Percentiles rank a stretch among this genome's conserved stretches.
Evolutionary conservation across 2,888 invertebrate species (phyloP).

Genomic region (Thyatira batis): DNA sequence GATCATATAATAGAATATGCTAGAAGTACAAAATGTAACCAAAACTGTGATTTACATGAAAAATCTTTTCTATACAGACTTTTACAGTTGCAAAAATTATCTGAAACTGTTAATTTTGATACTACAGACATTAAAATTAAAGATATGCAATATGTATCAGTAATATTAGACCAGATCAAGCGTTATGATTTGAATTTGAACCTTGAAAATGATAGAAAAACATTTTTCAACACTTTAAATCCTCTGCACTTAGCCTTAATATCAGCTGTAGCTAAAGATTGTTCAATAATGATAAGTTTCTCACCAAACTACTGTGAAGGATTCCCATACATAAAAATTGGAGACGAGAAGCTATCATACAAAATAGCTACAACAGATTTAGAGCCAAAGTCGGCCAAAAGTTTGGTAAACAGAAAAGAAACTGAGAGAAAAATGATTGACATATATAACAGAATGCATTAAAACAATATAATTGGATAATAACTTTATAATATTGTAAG

Average conservation of each 20-base stretch:
- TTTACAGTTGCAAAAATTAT: slow-evolving; percentile 55
- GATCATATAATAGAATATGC: slow-evolving; percentile 8
- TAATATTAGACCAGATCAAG: slow-evolving; percentile 43
- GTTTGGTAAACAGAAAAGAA: slow-evolving; percentile 53
- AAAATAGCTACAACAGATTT: slow-evolving; percentile 85
- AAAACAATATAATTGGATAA: slow-evolving; percentile 24
- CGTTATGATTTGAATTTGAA: slow-evolving; percentile 40
- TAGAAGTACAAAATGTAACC: slow-evolving; percentile 33
- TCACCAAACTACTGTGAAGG: slow-evolving; percentile 35
- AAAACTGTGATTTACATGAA: slow-evolving; percentile 23
- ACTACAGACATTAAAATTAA: slow-evolving; percentile 17
- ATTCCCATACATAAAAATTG: slow-evolving; percentile 47
- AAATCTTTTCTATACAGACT: slow-evolving; percentile 51
- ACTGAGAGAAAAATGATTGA: slow-evolving; percentile 55
- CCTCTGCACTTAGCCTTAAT: slow-evolving; percentile 66
- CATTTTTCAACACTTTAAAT: slow-evolving; percentile 37
- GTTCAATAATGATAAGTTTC: slow-evolving; percentile 86
- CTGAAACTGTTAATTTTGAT: slow-evolving; percentile 33
- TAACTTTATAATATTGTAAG: slow-evolving; percentile 19
- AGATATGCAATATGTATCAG: slow-evolving; percentile 47
- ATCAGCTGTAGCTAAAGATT: slow-evolving; percentile 86
- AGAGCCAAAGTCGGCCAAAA: slow-evolving; percentile 83
- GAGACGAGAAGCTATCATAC: slow-evolving; percentile 66
- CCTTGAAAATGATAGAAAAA: slow-evolving; percentile 28
- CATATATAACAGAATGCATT: slow-evolving; percentile 39